These are phyloP conservation scores for Cydia fagiglandana DNA, from an alignment of 1,140 invertebrate genomes.

Conservation along the genomic window DNA sequence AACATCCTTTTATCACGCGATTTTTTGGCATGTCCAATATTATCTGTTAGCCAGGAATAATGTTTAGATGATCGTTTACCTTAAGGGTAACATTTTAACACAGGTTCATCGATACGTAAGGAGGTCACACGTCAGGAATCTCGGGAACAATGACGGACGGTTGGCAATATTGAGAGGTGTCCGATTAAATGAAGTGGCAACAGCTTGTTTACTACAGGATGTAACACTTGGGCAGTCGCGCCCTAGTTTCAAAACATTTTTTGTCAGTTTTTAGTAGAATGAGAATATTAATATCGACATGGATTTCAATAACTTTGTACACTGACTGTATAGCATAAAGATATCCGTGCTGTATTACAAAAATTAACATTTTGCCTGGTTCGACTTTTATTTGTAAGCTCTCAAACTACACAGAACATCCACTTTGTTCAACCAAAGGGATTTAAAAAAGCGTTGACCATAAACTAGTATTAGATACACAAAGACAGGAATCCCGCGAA, in stretches of 20 bases:
- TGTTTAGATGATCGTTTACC: background rate
- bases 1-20: no score
- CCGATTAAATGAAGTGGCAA: background rate
- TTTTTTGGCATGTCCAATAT: background rate
- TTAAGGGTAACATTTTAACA: background rate
- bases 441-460: slow-evolving; percentile 27
- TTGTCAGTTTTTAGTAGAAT: no score
- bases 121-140: background rate
- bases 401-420: background rate
- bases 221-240: background rate
- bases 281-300: no score
- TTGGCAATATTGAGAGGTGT: background rate
- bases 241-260: no score
- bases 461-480: slow-evolving; percentile 28
- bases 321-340: background rate
- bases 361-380: background rate
- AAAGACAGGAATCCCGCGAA: slow-evolving; percentile 25
- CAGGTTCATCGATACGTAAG: background rate
- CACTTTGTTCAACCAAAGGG: slow-evolving; percentile 18
- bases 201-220: background rate
- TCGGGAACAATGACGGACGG: background rate
- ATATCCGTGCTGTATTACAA: background rate
- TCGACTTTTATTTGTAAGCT: background rate
- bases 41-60: background rate
- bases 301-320: no score